Conservation (phyloP, 2,797 vertebrate species). For the Odontamblyopus rebecca region DNA sequence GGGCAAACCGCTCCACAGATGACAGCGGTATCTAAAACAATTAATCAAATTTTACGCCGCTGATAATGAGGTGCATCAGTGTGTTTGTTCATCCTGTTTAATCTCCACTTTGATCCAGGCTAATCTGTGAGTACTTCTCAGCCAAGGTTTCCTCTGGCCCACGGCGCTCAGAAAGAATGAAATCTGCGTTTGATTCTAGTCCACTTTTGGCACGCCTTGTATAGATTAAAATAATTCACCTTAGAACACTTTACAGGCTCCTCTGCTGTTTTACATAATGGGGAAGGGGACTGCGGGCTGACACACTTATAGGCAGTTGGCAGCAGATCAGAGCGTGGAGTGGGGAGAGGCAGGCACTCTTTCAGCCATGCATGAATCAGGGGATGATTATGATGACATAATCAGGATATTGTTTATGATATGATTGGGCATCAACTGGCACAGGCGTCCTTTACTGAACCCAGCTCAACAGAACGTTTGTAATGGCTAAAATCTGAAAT, state of each 20-base stretch:
- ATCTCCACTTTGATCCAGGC: conserved; percentile 72
- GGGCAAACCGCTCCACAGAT: conserved; percentile 26
- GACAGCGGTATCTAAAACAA: conserved; percentile 43
- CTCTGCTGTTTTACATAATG: conserved; percentile 30
- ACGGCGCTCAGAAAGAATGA: conserved; percentile 43
- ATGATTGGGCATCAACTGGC: conserved; percentile 19
- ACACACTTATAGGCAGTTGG: conserved; percentile 39
- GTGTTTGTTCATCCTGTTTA: conserved; percentile 65
- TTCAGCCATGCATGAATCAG: conserved; percentile 26
- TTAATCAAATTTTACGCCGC: conserved; percentile 58
- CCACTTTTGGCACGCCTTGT: conserved; percentile 24
- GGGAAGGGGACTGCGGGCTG: conserved; percentile 39
- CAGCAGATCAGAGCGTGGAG: conserved; percentile 30
- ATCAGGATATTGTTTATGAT: conserved; percentile 36
- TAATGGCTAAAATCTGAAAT: conserved; percentile 2
- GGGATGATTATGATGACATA: conserved; percentile 26
- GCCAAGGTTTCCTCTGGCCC: conserved; percentile 51
- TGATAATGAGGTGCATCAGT: conserved; percentile 63
- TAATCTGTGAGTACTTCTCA: conserved; percentile 67
- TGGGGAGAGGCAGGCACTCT: conserved; percentile 29
- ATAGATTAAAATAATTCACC: conserved; percentile 49
- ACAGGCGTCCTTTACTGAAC: background rate
- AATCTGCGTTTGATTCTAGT: conserved; percentile 43
- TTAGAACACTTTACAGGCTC: conserved; percentile 29
- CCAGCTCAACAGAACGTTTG: conserved; percentile 4